phyloP scores from a whole-genome alignment of 1,140 invertebrate genomes.

The Druon quercuslanigerum region DNA sequence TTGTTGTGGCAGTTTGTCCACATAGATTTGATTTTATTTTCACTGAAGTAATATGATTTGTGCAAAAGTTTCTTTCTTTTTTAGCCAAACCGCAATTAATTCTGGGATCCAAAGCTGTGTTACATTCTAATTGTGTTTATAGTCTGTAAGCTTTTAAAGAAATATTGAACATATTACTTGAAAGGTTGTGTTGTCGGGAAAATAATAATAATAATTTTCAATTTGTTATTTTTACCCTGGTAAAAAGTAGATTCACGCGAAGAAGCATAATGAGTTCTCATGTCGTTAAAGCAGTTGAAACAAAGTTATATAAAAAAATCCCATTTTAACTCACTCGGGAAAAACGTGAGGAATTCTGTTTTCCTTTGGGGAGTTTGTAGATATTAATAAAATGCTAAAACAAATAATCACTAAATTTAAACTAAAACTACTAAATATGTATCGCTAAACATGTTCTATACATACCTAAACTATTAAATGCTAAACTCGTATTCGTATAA shows the following conservation, averaged over 20 bases:
- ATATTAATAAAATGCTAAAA: slow-evolving; percentile 39
- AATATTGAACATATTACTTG: background rate
- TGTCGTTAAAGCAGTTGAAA: background rate
- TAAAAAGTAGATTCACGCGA: slow-evolving; percentile 3
- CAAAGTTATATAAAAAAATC: background rate
- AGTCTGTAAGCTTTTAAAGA: too few species aligned
- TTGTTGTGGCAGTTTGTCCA: background rate
- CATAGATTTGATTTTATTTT: slow-evolving; percentile 21
- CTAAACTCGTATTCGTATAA: slow-evolving; percentile 73
- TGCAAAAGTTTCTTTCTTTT: background rate
- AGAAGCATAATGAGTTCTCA: background rate
- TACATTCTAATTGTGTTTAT: too few species aligned
- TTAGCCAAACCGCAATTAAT: background rate
- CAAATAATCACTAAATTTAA: slow-evolving; percentile 64
- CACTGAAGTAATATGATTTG: background rate
- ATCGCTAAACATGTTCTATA: slow-evolving; percentile 73
- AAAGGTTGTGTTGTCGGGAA: background rate
- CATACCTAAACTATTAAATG: slow-evolving; percentile 74
- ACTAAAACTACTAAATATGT: slow-evolving; percentile 68
- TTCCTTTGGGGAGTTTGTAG: background rate
- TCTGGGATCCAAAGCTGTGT: too few species aligned
- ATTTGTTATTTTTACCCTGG: background rate
- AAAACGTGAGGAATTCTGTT: slow-evolving; percentile 12
- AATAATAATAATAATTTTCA: slow-evolving; percentile 1
- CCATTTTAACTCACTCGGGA: background rate